Evolutionary conservation across 2,113 vertebrate genomes (phyloP).

Genomic region (Bubo bubo): DNA sequence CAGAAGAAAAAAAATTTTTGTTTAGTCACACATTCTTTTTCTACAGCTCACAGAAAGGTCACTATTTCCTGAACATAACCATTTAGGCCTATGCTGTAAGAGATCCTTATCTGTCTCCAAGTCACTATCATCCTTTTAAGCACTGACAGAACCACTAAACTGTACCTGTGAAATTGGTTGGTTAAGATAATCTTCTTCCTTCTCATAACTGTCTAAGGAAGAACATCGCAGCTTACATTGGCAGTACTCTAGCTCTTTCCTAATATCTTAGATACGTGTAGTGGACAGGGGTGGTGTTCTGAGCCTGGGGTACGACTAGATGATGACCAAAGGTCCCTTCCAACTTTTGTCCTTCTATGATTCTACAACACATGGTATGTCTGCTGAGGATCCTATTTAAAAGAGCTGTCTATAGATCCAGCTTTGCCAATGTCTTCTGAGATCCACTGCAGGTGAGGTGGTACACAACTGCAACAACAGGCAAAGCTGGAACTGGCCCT

Average conservation of each 20-base stretch:
- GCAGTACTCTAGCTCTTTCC: background rate
- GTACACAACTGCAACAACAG: background rate
- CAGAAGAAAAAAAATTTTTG: background rate
- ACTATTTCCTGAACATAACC: too few species aligned
- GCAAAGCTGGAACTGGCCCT: background rate
- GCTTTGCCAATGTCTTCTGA: background rate
- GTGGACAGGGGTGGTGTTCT: background rate
- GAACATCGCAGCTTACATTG: background rate
- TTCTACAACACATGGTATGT: fast-evolving
- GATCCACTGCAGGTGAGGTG: background rate
- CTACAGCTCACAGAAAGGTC: background rate
- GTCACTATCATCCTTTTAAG: background rate
- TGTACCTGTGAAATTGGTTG: background rate
- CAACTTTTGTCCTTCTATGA: background rate
- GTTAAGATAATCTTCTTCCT: background rate
- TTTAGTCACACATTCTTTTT: background rate
- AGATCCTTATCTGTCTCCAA: background rate
- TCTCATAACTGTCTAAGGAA: background rate
- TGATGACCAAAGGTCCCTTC: background rate
- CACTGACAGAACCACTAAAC: background rate
- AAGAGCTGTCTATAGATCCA: background rate
- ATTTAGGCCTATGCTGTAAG: background rate
- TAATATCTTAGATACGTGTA: background rate
- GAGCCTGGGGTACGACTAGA: background rate
- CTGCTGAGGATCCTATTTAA: background rate